Percentiles rank a stretch among this genome's conserved stretches.
These are phyloP conservation scores for Chaitophorus viminalis DNA, from an alignment of 2,888 invertebrate species.

Conservation along the genomic window DNA sequence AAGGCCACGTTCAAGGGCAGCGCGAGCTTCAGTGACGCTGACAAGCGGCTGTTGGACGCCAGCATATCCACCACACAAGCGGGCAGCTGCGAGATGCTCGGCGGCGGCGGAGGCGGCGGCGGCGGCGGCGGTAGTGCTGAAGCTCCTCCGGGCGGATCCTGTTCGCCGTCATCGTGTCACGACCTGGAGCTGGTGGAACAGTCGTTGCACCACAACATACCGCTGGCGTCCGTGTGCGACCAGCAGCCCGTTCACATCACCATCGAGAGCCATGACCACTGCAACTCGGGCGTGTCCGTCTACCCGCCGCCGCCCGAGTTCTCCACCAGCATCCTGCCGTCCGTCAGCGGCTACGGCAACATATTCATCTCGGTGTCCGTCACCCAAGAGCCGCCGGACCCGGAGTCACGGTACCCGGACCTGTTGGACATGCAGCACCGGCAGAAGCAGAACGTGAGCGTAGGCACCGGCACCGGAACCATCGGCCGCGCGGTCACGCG, in stretches of 20 bases:
- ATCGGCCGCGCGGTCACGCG: constrained; percentile 33
- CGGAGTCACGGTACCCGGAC: constrained; percentile 81
- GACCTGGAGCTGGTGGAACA: constrained; percentile 70
- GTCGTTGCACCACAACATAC: constrained; percentile 65
- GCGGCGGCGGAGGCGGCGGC: constrained; percentile 65
- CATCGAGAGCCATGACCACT: constrained; percentile 69
- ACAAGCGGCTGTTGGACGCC: constrained; percentile 84
- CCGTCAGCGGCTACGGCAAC: constrained; percentile 76
- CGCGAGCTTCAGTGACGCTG: constrained; percentile 87
- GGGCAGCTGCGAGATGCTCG: constrained; percentile 75
- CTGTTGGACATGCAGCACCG: constrained; percentile 76
- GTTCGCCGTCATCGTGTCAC: constrained; percentile 70
- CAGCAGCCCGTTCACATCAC: constrained; percentile 69
- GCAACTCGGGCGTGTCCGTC: constrained; percentile 65
- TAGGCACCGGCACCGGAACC: constrained; percentile 66
- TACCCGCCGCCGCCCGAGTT: constrained; percentile 73
- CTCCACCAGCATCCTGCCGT: constrained; percentile 69
- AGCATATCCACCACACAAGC: constrained; percentile 77
- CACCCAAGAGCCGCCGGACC: constrained; percentile 75
- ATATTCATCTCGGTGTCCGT: constrained; percentile 86
- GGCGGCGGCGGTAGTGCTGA: constrained; percentile 68
- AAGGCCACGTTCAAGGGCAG: constrained; percentile 78
- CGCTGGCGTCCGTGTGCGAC: constrained; percentile 66
- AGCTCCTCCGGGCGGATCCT: no score
- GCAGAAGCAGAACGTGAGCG: constrained; percentile 68